phyloP scores from a whole-genome alignment of 2,113 vertebrate species.

The Malurus cyaneus region DNA sequence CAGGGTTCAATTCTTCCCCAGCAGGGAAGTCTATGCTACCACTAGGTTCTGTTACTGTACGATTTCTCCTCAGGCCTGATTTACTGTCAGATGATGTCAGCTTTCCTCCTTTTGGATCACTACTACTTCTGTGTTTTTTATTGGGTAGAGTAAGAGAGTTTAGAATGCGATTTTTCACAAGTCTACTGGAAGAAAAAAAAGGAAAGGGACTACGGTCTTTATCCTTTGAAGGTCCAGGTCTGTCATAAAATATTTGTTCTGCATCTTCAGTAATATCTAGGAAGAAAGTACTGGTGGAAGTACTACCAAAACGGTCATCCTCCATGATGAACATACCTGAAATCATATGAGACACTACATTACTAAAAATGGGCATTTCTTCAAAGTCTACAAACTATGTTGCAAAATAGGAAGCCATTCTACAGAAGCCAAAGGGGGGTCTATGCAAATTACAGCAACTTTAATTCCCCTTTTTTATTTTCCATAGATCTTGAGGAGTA shows the following conservation, averaged over 20 bases:
- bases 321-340: conserved; percentile 95
- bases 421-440: fast-evolving
- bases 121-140: conserved; percentile 94
- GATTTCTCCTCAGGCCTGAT: conserved; percentile 80
- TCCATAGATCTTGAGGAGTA: not conserved
- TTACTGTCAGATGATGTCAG: conserved; percentile 81
- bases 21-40: conserved; percentile 77
- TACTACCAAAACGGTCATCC: conserved; percentile 87
- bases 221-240: conserved; percentile 90
- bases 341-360: not conserved
- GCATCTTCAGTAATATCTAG: conserved; percentile 86
- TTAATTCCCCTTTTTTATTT: not conserved
- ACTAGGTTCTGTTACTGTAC: conserved; percentile 92
- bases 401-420: not conserved
- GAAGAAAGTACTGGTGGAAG: conserved; percentile 77
- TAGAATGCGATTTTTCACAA: conserved; percentile 90
- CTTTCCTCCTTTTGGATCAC: conserved; percentile 88
- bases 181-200: conserved; percentile 89
- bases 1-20: conserved; percentile 83
- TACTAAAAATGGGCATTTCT: not conserved
- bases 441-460: not conserved
- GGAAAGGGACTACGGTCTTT: conserved; percentile 91
- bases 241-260: conserved; percentile 82
- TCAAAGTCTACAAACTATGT: not conserved
- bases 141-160: conserved; percentile 92